Evolutionary conservation across 2,888 invertebrate genomes (phyloP).

Genomic region (Uloborus plumipes): DNA sequence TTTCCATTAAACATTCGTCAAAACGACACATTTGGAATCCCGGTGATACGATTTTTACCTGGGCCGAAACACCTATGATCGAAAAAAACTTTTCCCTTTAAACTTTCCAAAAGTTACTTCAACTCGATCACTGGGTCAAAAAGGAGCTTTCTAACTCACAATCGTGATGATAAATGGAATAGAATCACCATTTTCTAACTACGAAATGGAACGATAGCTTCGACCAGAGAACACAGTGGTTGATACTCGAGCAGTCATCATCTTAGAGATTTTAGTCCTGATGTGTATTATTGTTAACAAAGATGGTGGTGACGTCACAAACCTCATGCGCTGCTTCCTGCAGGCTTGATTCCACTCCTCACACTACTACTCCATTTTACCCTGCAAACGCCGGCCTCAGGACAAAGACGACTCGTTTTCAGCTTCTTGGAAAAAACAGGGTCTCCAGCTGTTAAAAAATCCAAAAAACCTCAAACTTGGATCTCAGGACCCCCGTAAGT

Average conservation of each 20-base stretch:
- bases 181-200: too few relatives aligned
- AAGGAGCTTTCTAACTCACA: too few relatives aligned
- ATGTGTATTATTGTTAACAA: slow-evolving; percentile 65
- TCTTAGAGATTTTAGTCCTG: slow-evolving; percentile 64
- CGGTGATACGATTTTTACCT: slow-evolving; percentile 27
- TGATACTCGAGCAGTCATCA: slow-evolving; percentile 52
- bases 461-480: slow-evolving; percentile 38
- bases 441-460: slow-evolving; percentile 32
- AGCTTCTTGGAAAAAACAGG: slow-evolving; percentile 45
- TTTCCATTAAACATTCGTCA: not conserved
- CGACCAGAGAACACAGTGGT: slow-evolving; percentile 27
- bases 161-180: too few relatives aligned
- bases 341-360: slow-evolving; percentile 65
- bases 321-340: slow-evolving; percentile 66
- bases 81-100: slow-evolving; percentile 53
- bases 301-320: slow-evolving; percentile 65
- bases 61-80: slow-evolving; percentile 40
- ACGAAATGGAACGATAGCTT: not conserved
- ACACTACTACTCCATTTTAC: slow-evolving; percentile 65
- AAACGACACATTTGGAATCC: not conserved
- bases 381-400: slow-evolving; percentile 65
- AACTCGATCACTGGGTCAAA: not conserved
- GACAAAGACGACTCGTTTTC: slow-evolving; percentile 64
- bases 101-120: slow-evolving; percentile 48
- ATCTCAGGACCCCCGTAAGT: slow-evolving; percentile 52